phyloP scores from a whole-genome alignment of 2,113 vertebrate genomes.

The Coregonus clupeaformis region DNA sequence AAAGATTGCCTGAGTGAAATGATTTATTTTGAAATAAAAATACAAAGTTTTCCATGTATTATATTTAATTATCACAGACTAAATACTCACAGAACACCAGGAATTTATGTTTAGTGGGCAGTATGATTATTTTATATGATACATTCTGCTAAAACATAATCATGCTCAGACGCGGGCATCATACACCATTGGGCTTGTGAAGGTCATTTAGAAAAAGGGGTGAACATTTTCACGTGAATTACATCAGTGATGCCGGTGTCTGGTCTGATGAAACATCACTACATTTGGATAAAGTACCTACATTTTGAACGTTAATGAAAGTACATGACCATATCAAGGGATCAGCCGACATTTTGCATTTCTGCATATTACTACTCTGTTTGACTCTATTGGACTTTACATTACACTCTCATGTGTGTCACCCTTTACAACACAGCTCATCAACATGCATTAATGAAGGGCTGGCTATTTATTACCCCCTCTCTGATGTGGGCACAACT shows the following conservation, averaged over 20 bases:
- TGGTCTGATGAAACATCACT: neutral
- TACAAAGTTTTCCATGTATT: too few species aligned
- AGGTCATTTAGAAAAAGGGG: constrained; percentile 67
- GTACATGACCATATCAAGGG: too few species aligned
- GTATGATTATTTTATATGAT: neutral
- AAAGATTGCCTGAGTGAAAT: constrained; percentile 36
- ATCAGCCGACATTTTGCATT: too few species aligned
- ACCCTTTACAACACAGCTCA: too few species aligned
- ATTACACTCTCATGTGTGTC: too few species aligned
- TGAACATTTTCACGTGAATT: constrained; percentile 44
- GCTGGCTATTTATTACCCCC: too few species aligned
- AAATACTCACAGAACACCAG: neutral
- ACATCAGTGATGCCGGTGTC: constrained; percentile 45
- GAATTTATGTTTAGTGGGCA: neutral
- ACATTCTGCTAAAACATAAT: neutral
- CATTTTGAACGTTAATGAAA: too few species aligned
- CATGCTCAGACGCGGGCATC: constrained; percentile 16
- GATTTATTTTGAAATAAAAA: neutral
- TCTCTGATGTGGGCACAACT: too few species aligned
- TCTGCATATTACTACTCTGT: too few species aligned
- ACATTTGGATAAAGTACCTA: too few species aligned
- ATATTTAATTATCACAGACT: fast-evolving
- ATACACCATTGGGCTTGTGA: constrained; percentile 50
- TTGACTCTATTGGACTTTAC: too few species aligned
- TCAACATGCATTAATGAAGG: too few species aligned